A percentile compares a stretch with the other conserved stretches of the same genome.
Conservation (phyloP, 2,797 vertebrate genomes). For the Oryzias sinensis region DNA sequence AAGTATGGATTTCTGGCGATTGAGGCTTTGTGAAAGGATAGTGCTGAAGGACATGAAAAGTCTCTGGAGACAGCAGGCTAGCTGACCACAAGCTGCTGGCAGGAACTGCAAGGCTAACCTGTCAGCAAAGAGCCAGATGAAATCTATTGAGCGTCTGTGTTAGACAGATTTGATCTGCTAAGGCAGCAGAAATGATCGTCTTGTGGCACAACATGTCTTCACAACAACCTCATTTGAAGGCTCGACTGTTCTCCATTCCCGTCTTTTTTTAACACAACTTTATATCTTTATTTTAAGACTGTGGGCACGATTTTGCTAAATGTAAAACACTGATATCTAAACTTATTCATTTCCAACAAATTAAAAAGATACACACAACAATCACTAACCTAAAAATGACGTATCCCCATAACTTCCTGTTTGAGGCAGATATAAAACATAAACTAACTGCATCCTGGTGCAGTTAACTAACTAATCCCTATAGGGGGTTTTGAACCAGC, state of each 20-base stretch:
- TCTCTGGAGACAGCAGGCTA: slow-evolving; percentile 56
- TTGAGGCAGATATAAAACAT: too few relatives aligned
- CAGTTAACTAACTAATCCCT: too few relatives aligned
- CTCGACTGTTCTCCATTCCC: not conserved
- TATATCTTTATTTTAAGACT: not conserved
- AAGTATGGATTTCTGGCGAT: slow-evolving; percentile 68
- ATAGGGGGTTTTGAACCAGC: too few relatives aligned
- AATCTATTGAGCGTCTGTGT: slow-evolving; percentile 49
- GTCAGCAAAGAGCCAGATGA: slow-evolving; percentile 64
- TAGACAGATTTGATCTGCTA: slow-evolving; percentile 55
- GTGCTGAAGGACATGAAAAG: slow-evolving; percentile 54
- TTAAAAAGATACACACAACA: too few relatives aligned
- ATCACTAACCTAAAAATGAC: too few relatives aligned
- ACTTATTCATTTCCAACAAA: too few relatives aligned
- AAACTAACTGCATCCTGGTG: too few relatives aligned
- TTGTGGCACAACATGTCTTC: slow-evolving; percentile 36
- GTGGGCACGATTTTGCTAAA: too few relatives aligned
- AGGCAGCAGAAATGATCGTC: slow-evolving; percentile 38
- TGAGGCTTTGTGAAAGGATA: slow-evolving; percentile 70
- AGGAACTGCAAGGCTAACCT: slow-evolving; percentile 62
- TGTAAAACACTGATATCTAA: too few relatives aligned
- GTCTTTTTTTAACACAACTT: not conserved
- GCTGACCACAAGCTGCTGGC: slow-evolving; percentile 55
- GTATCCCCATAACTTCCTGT: too few relatives aligned
- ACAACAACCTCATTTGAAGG: not conserved